phyloP scores from a whole-genome alignment of 2,113 vertebrate species.

The Chauna torquata region DNA sequence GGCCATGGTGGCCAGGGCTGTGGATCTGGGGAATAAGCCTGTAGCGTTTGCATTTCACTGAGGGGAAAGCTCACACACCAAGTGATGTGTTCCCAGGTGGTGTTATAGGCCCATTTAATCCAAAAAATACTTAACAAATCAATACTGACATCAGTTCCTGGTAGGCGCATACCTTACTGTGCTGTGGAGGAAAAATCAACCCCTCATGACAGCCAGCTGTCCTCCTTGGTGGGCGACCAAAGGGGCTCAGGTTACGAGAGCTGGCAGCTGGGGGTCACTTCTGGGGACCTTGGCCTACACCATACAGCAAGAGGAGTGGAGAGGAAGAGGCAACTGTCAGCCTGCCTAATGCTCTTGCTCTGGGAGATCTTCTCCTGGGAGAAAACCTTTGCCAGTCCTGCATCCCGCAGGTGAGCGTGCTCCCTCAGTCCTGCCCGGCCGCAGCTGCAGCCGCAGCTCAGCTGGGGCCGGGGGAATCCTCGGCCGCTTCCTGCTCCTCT shows the following conservation, averaged over 20 bases:
- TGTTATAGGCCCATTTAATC: background rate
- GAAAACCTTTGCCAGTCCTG: background rate
- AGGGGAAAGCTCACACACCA: background rate
- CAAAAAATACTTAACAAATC: background rate
- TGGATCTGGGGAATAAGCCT: background rate
- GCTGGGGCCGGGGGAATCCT: background rate
- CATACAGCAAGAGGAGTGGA: background rate
- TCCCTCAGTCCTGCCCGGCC: background rate
- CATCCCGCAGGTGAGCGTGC: fast-evolving
- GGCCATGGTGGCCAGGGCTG: background rate
- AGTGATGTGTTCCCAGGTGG: background rate
- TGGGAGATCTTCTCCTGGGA: background rate
- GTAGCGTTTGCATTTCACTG: background rate
- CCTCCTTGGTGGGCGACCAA: background rate
- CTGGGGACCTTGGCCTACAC: background rate
- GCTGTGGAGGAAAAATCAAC: background rate
- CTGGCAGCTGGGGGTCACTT: background rate
- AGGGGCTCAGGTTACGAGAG: background rate
- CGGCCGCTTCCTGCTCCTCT: background rate
- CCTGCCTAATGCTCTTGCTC: background rate
- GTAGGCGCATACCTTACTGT: background rate
- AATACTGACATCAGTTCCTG: background rate
- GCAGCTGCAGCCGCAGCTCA: background rate
- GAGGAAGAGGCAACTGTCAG: background rate
- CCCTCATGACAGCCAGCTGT: background rate